Evolutionary conservation across 2,113 vertebrate species (phyloP).

Genomic region (Theristicus caerulescens): DNA sequence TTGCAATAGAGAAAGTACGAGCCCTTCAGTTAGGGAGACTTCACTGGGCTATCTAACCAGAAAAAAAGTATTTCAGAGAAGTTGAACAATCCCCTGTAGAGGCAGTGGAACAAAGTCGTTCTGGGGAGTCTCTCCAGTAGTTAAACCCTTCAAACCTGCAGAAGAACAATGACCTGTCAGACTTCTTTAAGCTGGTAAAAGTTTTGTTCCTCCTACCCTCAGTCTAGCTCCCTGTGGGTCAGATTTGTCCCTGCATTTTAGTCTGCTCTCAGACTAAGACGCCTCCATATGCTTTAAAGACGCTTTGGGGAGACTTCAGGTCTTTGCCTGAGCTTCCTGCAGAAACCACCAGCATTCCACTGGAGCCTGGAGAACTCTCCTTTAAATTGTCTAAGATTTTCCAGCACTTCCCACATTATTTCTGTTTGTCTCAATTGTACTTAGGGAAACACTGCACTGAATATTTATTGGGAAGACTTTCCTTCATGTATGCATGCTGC

Average conservation of each 20-base stretch:
- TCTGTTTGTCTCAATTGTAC: not conserved
- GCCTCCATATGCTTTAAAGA: not conserved
- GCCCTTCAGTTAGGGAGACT: not conserved
- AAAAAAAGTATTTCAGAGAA: not conserved
- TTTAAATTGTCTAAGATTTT: not conserved
- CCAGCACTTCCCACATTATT: not conserved
- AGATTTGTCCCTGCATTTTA: not conserved
- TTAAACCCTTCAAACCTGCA: not conserved
- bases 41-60: not conserved
- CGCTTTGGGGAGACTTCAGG: not conserved
- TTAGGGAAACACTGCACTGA: not conserved
- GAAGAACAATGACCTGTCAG: not conserved
- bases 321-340: not conserved
- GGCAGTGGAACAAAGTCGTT: not conserved
- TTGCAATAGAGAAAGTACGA: not conserved
- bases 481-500: not conserved
- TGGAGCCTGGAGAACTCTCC: not conserved
- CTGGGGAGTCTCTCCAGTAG: not conserved
- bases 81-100: not conserved
- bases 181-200: not conserved
- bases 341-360: not conserved
- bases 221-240: not conserved
- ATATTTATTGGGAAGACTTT: not conserved
- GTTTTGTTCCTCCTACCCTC: not conserved
- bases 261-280: not conserved